These are phyloP conservation scores for Sphaerophoria rueppellii DNA, from an alignment of 2,888 invertebrate genomes.

Conservation along the genomic window DNA sequence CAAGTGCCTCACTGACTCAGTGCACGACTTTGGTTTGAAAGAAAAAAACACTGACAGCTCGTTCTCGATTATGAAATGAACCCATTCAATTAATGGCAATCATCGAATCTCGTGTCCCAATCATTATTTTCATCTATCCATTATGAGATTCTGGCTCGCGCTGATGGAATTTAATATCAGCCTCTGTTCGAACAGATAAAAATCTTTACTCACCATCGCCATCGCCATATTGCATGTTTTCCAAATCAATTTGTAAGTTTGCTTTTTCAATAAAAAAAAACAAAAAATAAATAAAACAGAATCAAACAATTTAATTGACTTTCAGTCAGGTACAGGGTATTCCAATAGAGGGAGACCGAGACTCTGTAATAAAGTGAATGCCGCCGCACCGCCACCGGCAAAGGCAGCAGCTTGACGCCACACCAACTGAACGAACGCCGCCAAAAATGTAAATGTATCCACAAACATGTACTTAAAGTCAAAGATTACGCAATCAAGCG, in stretches of 20 bases:
- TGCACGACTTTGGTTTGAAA: conserved; percentile 23
- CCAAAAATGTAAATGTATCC: conserved; percentile 38
- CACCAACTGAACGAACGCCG: not conserved
- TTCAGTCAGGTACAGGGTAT: conserved; percentile 45
- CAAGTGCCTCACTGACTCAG: conserved; percentile 53
- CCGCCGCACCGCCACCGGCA: conserved; percentile 15
- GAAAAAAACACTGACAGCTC: conserved; percentile 46
- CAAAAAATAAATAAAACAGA: conserved; percentile 1
- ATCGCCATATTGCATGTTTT: conserved; percentile 45
- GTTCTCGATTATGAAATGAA: conserved; percentile 15
- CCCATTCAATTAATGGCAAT: conserved; percentile 67
- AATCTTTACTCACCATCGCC: conserved; percentile 13
- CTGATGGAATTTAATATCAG: conserved; percentile 36
- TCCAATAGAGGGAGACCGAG: not conserved
- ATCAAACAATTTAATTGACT: conserved; percentile 46
- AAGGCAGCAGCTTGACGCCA: not conserved
- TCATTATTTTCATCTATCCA: conserved; percentile 45
- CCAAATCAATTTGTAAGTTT: conserved; percentile 53
- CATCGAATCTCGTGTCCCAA: conserved; percentile 68
- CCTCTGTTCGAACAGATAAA: conserved; percentile 22
- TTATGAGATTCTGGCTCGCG: conserved; percentile 11
- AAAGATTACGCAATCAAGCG: conserved; percentile 46
- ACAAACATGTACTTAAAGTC: conserved; percentile 13
- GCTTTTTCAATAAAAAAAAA: conserved; percentile 21
- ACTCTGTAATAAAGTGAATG: conserved; percentile 46